Percentiles rank a stretch among this genome's conserved stretches.
Conservation (phyloP, 2,888 invertebrate genomes). For the Mesorhabditis spiculigera region DNA sequence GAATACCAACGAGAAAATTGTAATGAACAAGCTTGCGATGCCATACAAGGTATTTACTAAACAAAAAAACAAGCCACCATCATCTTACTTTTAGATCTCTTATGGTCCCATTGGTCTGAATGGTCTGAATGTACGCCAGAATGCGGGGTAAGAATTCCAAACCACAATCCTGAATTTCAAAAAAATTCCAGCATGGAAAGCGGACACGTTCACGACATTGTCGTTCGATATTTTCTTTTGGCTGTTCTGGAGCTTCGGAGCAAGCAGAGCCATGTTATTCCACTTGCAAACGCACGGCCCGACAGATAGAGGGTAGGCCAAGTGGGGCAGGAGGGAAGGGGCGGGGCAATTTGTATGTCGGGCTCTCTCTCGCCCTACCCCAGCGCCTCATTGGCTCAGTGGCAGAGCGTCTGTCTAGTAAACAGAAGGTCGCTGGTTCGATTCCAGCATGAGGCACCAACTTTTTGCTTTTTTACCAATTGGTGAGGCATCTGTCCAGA, state of each 20-base stretch:
- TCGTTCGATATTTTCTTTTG: slow-evolving; percentile 2
- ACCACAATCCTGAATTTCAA: not conserved
- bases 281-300: not conserved
- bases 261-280: slow-evolving; percentile 4
- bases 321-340: not conserved
- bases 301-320: not conserved
- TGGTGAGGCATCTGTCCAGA: not conserved
- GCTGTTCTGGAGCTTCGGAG: not conserved
- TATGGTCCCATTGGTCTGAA: slow-evolving; percentile 65
- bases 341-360: no score
- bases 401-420: slow-evolving; percentile 54
- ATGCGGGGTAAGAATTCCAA: not conserved
- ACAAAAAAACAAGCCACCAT: not conserved
- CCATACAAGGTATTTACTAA: slow-evolving; percentile 1
- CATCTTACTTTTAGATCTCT: slow-evolving; percentile 22
- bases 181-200: not conserved
- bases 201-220: not conserved
- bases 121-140: slow-evolving; percentile 64
- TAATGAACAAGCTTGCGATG: slow-evolving; percentile 18
- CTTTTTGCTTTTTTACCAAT: not conserved
- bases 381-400: slow-evolving; percentile 42
- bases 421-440: slow-evolving; percentile 54
- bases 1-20: slow-evolving; percentile 24
- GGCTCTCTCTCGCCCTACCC: not conserved
- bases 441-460: slow-evolving; percentile 45